A percentile compares a stretch with the other conserved stretches of the same genome.
These are phyloP conservation scores for Pammene aurita DNA, from an alignment of 2,888 invertebrate species.

Conservation along the genomic window DNA sequence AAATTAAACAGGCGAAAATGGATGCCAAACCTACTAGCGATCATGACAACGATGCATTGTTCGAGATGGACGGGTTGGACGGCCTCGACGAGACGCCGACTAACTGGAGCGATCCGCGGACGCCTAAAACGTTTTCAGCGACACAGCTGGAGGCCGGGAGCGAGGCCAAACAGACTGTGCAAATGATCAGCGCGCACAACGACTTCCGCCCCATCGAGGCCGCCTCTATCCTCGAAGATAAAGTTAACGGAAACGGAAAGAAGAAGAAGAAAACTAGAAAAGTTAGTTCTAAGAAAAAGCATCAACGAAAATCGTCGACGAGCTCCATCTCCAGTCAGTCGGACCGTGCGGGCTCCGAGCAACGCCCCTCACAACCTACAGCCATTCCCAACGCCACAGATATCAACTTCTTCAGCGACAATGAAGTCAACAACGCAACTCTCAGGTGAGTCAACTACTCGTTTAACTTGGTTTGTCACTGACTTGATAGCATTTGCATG, in stretches of 20 bases:
- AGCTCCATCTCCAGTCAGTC: conserved; percentile 80
- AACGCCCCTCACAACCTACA: conserved; percentile 64
- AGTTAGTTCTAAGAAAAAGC: conserved; percentile 91
- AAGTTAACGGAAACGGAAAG: conserved; percentile 82
- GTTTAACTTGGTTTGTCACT: conserved; percentile 24
- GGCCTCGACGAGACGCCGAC: conserved; percentile 82
- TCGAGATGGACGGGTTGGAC: conserved; percentile 84
- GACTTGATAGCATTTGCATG: conserved; percentile 15
- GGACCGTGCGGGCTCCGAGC: conserved; percentile 78
- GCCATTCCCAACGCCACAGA: conserved; percentile 67
- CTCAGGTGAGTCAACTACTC: conserved; percentile 78
- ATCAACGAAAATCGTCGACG: conserved; percentile 88
- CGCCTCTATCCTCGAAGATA: conserved; percentile 73
- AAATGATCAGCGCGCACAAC: conserved; percentile 85
- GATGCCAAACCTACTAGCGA: conserved; percentile 54
- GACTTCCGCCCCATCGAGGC: conserved; percentile 85
- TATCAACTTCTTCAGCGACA: conserved; percentile 94
- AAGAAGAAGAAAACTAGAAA: conserved; percentile 92
- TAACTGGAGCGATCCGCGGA: conserved; percentile 78
- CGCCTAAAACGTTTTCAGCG: conserved; percentile 82
- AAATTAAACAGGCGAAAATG: conserved; percentile 74
- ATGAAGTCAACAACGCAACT: conserved; percentile 89
- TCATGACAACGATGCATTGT: conserved; percentile 83
- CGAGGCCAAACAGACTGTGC: conserved; percentile 80
- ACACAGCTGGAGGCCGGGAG: conserved; percentile 77